phyloP scores from a whole-genome alignment of 1,140 invertebrate genomes.

The Scaptodrosophila lebanonensis region DNA sequence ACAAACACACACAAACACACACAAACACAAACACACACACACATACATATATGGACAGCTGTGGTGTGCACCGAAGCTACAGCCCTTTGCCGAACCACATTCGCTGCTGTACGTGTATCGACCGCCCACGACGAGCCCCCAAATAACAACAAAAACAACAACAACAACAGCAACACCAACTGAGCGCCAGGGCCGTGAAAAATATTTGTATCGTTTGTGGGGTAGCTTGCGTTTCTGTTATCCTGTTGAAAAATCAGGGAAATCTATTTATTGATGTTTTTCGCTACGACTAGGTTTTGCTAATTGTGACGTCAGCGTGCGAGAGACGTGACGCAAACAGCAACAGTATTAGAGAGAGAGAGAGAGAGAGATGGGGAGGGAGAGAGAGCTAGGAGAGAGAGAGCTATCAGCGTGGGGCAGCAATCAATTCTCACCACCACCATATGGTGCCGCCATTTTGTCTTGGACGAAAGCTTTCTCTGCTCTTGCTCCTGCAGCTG shows the following conservation, averaged over 20 bases:
- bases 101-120: too few species aligned
- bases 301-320: slow-evolving; percentile 4
- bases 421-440: too few species aligned
- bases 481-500: slow-evolving; percentile 25
- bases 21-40: too few species aligned
- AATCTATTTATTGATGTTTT: slow-evolving; percentile 77
- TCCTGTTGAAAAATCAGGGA: slow-evolving; percentile 77
- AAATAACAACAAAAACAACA: slow-evolving; percentile 19
- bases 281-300: slow-evolving; percentile 20
- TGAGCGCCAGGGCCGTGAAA: slow-evolving; percentile 4
- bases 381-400: neutral
- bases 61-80: too few species aligned
- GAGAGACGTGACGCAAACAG: neutral
- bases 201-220: slow-evolving; percentile 5
- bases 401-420: slow-evolving; percentile 4
- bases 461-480: neutral
- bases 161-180: neutral
- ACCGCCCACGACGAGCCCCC: slow-evolving; percentile 24
- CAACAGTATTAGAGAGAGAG: slow-evolving; percentile 4
- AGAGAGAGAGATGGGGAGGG: slow-evolving; percentile 1
- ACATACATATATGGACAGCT: too few species aligned
- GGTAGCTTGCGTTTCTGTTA: slow-evolving; percentile 38
- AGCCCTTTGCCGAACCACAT: too few species aligned
- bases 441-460: too few species aligned
- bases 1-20: too few species aligned